Percentiles rank a stretch among this genome's conserved stretches.
These are phyloP conservation scores for Mythimna pallens DNA, from an alignment of 2,888 invertebrate species.

Conservation along the genomic window DNA sequence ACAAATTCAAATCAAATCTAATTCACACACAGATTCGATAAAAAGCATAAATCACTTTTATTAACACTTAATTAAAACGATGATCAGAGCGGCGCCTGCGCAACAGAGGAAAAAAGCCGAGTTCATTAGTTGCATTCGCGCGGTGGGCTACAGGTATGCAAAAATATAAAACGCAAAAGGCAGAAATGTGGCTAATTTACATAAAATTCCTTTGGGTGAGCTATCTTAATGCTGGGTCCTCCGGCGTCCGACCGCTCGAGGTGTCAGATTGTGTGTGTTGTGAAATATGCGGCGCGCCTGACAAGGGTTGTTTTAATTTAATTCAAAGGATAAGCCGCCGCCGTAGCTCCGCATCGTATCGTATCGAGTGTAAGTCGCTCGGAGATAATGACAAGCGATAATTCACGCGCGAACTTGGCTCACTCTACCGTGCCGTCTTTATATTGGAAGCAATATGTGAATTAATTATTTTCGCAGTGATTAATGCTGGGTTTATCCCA, in stretches of 20 bases:
- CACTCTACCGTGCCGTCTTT: conserved; percentile 12
- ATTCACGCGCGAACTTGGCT: conserved; percentile 71
- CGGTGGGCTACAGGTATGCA: conserved; percentile 73
- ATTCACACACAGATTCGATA: conserved; percentile 39
- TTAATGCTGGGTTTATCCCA: not conserved
- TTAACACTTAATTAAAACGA: conserved; percentile 65
- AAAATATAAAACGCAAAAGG: conserved; percentile 73
- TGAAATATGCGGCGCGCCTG: conserved; percentile 80
- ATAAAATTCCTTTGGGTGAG: conserved; percentile 81
- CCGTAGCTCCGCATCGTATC: conserved; percentile 36
- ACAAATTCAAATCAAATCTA: conserved; percentile 34
- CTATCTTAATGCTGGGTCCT: conserved; percentile 61
- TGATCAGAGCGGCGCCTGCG: conserved; percentile 54
- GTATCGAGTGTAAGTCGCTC: conserved; percentile 75
- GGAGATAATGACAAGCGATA: conserved; percentile 83
- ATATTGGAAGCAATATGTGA: conserved; percentile 12
- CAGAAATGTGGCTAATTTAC: conserved; percentile 81
- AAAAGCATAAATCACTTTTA: conserved; percentile 60
- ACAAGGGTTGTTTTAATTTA: conserved; percentile 83
- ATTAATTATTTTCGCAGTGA: conserved; percentile 27
- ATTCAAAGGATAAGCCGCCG: conserved; percentile 83
- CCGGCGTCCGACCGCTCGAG: conserved; percentile 56
- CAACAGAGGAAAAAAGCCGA: conserved; percentile 32
- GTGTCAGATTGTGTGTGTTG: conserved; percentile 75
- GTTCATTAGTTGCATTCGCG: conserved; percentile 76